phyloP scores from a whole-genome alignment of 2,113 vertebrate genomes.

The Psilopsiagon aurifrons region DNA sequence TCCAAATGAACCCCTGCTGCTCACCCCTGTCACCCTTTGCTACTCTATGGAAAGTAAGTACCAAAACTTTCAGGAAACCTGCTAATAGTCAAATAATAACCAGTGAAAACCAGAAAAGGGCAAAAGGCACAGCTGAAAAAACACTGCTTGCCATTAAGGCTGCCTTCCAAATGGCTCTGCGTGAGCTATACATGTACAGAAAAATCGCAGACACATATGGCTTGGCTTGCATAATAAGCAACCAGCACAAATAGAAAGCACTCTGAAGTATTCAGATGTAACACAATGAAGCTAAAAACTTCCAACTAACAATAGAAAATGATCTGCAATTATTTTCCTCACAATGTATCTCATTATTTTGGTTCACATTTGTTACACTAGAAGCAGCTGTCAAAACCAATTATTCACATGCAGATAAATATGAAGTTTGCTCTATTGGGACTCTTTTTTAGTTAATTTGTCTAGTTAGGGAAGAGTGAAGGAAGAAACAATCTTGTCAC shows the following conservation, averaged over 20 bases:
- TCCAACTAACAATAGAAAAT: background rate
- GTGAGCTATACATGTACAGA: background rate
- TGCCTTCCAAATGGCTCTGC: background rate
- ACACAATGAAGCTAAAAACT: background rate
- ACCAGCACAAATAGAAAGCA: background rate
- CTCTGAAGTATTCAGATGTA: background rate
- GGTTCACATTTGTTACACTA: background rate
- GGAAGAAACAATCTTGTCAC: background rate
- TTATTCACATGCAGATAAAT: background rate
- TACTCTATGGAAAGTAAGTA: background rate
- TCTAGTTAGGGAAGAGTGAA: background rate
- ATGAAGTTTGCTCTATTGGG: background rate
- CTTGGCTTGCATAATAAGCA: background rate
- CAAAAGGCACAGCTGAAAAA: background rate
- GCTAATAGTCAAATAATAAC: background rate
- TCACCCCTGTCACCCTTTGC: background rate
- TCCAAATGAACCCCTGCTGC: background rate
- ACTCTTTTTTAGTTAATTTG: background rate
- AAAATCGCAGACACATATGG: background rate
- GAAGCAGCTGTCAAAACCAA: background rate
- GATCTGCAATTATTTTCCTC: background rate
- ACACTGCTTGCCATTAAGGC: background rate
- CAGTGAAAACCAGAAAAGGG: background rate
- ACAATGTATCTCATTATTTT: background rate
- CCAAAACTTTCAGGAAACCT: background rate